phyloP scores from a whole-genome alignment of 2,113 vertebrate genomes.

The rat (Rattus norvegicus) region GRCr8 NC_086023.1:104054001-104054500 shows the following conservation, averaged over 20 bases:
- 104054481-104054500: conserved; percentile 70
- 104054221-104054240: conserved; percentile 39
- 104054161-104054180: conserved; percentile 2
- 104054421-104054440: conserved; percentile 68
- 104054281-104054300: conserved; percentile 62
- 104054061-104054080: neutral
- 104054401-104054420: conserved; percentile 65
- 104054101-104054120: neutral
- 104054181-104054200: conserved; percentile 22
- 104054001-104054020: conserved; percentile 2
- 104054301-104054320: conserved; percentile 57
- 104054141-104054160: conserved; percentile 47
- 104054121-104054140: neutral
- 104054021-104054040: neutral
- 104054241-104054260: neutral
- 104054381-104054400: conserved; percentile 63
- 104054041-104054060: neutral
- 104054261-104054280: conserved; percentile 28
- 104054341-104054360: conserved; percentile 67
- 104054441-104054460: conserved; percentile 71
- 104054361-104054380: conserved; percentile 43
- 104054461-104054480: conserved; percentile 67
- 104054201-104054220: conserved; percentile 39
- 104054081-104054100: neutral
- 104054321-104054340: conserved; percentile 1